phyloP scores from a whole-genome alignment of 2,113 vertebrate species.

The Reinhardtius hippoglossoides region DNA sequence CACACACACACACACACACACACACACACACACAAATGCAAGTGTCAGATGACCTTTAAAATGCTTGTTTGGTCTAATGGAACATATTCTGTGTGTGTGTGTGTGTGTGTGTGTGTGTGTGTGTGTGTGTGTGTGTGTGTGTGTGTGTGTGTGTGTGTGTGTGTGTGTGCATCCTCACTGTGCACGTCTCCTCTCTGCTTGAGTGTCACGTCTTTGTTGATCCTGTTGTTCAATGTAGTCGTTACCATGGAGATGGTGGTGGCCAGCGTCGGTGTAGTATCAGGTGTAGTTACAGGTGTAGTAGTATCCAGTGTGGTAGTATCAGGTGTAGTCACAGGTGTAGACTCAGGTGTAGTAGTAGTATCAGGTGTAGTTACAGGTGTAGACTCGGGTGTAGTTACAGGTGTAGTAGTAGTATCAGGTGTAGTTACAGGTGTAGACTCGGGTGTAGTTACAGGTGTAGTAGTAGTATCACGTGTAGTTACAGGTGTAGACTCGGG shows the following conservation, averaged over 20 bases:
- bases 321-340: background rate
- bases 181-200: slow-evolving; percentile 93
- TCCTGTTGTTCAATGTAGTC: slow-evolving; percentile 85
- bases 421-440: background rate
- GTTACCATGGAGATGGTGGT: slow-evolving; percentile 3
- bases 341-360: background rate
- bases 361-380: background rate
- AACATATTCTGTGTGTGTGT: background rate
- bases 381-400: background rate
- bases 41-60: too few species aligned
- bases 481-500: too few species aligned
- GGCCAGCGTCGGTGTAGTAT: background rate
- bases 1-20: slow-evolving; percentile 5
- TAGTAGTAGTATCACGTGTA: background rate
- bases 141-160: slow-evolving; percentile 1
- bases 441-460: background rate
- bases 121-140: background rate
- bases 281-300: background rate
- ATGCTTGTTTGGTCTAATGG: too few species aligned
- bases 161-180: slow-evolving; percentile 84
- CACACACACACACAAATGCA: slow-evolving; percentile 9
- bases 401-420: background rate
- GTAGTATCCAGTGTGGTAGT: too few species aligned
- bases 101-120: background rate
- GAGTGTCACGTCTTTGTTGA: slow-evolving; percentile 85